These are phyloP conservation scores for Poecilia gillii DNA, from an alignment of 2,797 vertebrate species.

Conservation along the genomic window DNA sequence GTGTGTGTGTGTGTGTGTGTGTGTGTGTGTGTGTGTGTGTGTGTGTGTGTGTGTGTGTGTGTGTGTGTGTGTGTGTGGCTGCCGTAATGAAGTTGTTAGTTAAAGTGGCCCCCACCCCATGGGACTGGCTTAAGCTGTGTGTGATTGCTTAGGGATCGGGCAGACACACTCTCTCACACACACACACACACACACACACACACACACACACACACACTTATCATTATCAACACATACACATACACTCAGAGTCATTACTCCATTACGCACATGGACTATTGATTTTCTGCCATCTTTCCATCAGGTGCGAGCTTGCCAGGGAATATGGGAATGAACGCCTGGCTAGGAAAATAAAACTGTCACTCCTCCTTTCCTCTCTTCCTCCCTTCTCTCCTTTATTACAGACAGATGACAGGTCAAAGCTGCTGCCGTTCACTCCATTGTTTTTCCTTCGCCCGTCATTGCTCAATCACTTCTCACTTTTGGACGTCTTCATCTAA, in stretches of 20 bases:
- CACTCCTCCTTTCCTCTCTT: slow-evolving; percentile 77
- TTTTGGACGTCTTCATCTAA: slow-evolving; percentile 44
- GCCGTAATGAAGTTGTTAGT: slow-evolving; percentile 85
- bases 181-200: slow-evolving; percentile 72
- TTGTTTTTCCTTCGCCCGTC: slow-evolving; percentile 71
- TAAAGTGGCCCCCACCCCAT: slow-evolving; percentile 79
- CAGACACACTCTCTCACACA: slow-evolving; percentile 71
- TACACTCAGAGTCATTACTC: slow-evolving; percentile 82
- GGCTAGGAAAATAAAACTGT: slow-evolving; percentile 81
- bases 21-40: too few relatives aligned
- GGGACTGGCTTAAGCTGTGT: slow-evolving; percentile 81
- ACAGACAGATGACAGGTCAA: slow-evolving; percentile 77
- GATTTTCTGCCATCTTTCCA: slow-evolving; percentile 90
- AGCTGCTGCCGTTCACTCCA: slow-evolving; percentile 66
- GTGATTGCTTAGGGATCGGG: slow-evolving; percentile 81
- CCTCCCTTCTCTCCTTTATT: slow-evolving; percentile 75
- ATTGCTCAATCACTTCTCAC: slow-evolving; percentile 61
- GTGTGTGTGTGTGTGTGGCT: slow-evolving; percentile 59
- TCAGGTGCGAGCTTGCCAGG: slow-evolving; percentile 83
- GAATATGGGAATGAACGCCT: slow-evolving; percentile 83
- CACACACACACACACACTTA: slow-evolving; percentile 73
- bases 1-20: too few relatives aligned
- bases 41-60: too few relatives aligned
- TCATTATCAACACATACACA: slow-evolving; percentile 73
- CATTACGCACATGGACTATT: slow-evolving; percentile 85